Conservation (phyloP, 2,797 vertebrate species). For the Alcedo atthis region DNA sequence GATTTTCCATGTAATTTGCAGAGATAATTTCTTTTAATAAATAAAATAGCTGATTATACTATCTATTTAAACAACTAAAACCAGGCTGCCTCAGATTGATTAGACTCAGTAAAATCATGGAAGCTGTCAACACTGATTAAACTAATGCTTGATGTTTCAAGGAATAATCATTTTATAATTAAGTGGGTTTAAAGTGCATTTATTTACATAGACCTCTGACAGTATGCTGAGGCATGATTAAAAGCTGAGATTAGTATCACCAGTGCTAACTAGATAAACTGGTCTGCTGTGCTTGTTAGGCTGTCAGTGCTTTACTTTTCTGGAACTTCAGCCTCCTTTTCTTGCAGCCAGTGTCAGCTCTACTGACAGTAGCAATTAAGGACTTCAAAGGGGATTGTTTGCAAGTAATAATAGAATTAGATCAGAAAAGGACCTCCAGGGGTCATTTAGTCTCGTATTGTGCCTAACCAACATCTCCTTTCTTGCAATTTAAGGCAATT, state of each 20-base stretch:
- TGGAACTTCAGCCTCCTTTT: not conserved
- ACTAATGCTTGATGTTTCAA: constrained; percentile 10
- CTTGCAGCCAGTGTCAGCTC: not conserved
- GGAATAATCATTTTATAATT: constrained; percentile 45
- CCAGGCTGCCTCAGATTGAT: not conserved
- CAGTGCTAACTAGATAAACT: constrained; percentile 11
- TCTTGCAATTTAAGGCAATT: not conserved
- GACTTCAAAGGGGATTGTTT: not conserved
- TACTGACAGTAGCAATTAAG: not conserved
- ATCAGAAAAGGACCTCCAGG: not conserved
- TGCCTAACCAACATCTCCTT: not conserved
- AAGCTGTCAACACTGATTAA: constrained; percentile 34
- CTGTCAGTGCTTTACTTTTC: not conserved
- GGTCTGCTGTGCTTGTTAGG: not conserved
- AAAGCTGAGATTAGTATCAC: constrained; percentile 39
- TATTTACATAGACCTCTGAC: constrained; percentile 29
- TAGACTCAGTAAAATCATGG: constrained; percentile 12
- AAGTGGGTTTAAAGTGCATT: not conserved
- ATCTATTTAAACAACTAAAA: not conserved
- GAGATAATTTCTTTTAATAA: not conserved
- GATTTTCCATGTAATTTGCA: not conserved
- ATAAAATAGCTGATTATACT: not conserved
- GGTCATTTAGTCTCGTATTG: not conserved
- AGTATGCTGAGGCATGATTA: constrained; percentile 15
- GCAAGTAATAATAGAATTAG: not conserved